Conservation (phyloP, 1,140 invertebrate genomes). For the Cylas formicarius region DNA sequence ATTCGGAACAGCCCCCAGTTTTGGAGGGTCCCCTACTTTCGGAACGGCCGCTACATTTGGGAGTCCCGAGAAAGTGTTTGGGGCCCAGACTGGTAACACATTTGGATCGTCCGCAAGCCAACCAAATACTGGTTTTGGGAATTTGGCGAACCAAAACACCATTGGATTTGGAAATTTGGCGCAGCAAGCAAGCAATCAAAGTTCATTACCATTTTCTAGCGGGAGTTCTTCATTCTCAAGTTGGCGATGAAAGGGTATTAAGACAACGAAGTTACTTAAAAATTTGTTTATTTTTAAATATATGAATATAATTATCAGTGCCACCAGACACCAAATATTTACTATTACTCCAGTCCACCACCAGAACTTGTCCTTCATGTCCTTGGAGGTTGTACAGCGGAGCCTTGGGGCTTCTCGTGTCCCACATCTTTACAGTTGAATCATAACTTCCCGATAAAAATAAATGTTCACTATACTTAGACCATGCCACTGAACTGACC, state of each 20-base stretch:
- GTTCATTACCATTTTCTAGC: slow-evolving; percentile 40
- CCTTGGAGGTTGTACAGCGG: slow-evolving; percentile 89
- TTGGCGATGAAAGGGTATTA: slow-evolving; percentile 30
- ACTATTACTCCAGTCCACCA: slow-evolving; percentile 88
- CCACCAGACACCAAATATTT: slow-evolving; percentile 84
- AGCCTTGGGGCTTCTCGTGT: slow-evolving; percentile 84
- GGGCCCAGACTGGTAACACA: slow-evolving; percentile 31
- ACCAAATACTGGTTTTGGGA: slow-evolving; percentile 48
- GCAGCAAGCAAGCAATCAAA: slow-evolving; percentile 40
- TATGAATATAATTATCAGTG: slow-evolving; percentile 86
- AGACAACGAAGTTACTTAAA: not conserved
- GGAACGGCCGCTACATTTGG: slow-evolving; percentile 48
- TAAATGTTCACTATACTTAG: slow-evolving; percentile 69
- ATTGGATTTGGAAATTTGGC: slow-evolving; percentile 52
- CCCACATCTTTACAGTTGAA: slow-evolving; percentile 89
- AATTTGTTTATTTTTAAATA: slow-evolving; percentile 61
- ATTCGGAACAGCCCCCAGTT: slow-evolving; percentile 45
- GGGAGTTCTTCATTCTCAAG: slow-evolving; percentile 38
- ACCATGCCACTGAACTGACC: slow-evolving; percentile 83
- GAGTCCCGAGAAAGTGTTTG: slow-evolving; percentile 44
- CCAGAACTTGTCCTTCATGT: slow-evolving; percentile 90
- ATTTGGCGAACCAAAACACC: slow-evolving; percentile 47
- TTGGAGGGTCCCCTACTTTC: slow-evolving; percentile 47
- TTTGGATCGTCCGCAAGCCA: slow-evolving; percentile 36
- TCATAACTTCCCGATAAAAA: slow-evolving; percentile 95